Conservation (phyloP, 2,888 invertebrate genomes). For the Drosophila dives region DNA sequence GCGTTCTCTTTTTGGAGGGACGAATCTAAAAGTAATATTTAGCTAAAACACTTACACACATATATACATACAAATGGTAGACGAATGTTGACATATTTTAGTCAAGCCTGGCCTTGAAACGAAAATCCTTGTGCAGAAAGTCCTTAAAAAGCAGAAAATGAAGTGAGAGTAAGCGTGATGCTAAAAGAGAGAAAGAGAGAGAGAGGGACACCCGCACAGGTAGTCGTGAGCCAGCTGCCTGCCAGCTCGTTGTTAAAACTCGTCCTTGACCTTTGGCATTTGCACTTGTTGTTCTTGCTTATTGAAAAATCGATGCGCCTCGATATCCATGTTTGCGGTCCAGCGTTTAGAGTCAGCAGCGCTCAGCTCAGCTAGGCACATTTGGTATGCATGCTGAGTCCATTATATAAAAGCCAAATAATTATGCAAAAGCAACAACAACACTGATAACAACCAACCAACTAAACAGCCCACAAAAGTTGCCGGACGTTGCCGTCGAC, state of each 20-base stretch:
- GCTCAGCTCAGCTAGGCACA: conserved; percentile 27
- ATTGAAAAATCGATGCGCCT: conserved; percentile 65
- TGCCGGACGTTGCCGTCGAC: conserved; percentile 65
- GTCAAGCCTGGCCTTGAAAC: conserved; percentile 58
- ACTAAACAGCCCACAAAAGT: conserved; percentile 16
- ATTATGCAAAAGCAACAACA: conserved; percentile 60
- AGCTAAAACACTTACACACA: conserved; percentile 17
- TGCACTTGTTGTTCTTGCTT: conserved; percentile 67
- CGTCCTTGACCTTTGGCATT: conserved; percentile 75
- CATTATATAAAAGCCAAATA: conserved; percentile 57
- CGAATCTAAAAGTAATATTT: conserved; percentile 8
- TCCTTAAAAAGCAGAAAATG: conserved; percentile 18
- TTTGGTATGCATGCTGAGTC: conserved; percentile 62
- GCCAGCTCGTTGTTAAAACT: conserved; percentile 14
- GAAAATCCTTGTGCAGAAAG: conserved; percentile 66
- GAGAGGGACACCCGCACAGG: conserved; percentile 55
- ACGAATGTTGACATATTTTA: conserved; percentile 34
- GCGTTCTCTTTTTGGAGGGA: neutral
- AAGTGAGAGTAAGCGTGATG: conserved; percentile 4
- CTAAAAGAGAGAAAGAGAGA: conserved; percentile 5
- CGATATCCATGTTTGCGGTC: neutral
- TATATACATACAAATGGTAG: neutral
- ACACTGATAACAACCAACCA: neutral
- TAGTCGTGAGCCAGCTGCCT: conserved; percentile 42
- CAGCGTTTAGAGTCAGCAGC: conserved; percentile 24